Evolutionary conservation across 2,113 vertebrate species (phyloP), one percentile per base, ranked within the genome.

Genomic region (Dicerorhinus sumatrensis): DNA sequence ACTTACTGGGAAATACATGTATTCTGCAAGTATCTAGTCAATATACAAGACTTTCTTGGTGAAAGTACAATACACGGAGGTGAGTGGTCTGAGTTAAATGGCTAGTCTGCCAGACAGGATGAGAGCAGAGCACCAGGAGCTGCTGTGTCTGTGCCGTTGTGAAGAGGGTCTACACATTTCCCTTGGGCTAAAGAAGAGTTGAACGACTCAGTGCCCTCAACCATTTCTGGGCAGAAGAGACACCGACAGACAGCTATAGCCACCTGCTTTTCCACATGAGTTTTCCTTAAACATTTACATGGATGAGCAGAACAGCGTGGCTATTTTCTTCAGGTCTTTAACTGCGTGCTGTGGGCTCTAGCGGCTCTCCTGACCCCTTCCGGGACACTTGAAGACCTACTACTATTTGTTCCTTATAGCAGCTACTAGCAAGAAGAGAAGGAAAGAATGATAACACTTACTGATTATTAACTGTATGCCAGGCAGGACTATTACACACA

Each of bases 111-210:
- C 31, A 31, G 69, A 33, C 2, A 23, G 51, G 62, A 76, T 39
- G 65, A 51, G 7, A 51, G 33, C 33, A 20, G 17, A 46, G 54
- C 5, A 8, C 12, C 10, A 0, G 76, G 27, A 48, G 27, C 33
- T 16, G 23, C 33, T 8, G 20, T 21, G 13, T 39, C 48, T 29
- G 17, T 63, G 14, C 8, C 8, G 1, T 17, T 25, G 46, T 29
- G 46, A 63, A 63, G 48, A 63, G 39, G 48, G n/a, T 17, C 18
- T n/a, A 14, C 86, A 46, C 17, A 14, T 23, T 39, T 69, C 31
- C 8, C 11, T 14, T 10, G 25, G 25, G n/a, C 31, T n/a, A 20
- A 17, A 29, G 18, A 46, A 17, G 1, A 13, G 3, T 1, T 8
- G 9, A 17, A 39, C 1, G 14, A 46, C 31, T 63, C 7, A 5